Conservation (phyloP, 2,888 invertebrate species). For the Suillia variegata region DNA sequence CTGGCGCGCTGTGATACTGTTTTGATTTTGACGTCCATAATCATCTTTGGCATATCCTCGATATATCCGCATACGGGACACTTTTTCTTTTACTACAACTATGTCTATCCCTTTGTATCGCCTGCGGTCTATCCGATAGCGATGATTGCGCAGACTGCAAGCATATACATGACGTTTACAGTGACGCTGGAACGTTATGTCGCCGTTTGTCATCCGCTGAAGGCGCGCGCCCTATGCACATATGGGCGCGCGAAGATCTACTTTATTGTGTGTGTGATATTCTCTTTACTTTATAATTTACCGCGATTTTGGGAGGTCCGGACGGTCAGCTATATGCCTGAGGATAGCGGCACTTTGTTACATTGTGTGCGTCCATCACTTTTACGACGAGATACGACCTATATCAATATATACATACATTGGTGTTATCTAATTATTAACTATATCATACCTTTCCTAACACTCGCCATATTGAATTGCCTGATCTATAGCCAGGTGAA, state of each 20-base stretch:
- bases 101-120: conserved; percentile 80
- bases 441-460: conserved; percentile 90
- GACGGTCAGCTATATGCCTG: conserved; percentile 58
- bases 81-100: conserved; percentile 78
- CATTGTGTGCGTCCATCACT: conserved; percentile 75
- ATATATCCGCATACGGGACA: conserved; percentile 82
- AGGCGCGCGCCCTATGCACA: conserved; percentile 88
- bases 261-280: conserved; percentile 79
- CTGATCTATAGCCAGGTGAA: conserved; percentile 90
- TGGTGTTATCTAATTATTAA: conserved; percentile 94
- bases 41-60: conserved; percentile 86
- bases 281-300: conserved; percentile 84
- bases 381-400: conserved; percentile 72
- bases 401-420: conserved; percentile 87
- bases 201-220: conserved; percentile 88
- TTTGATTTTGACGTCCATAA: conserved; percentile 82
- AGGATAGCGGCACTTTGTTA: conserved; percentile 64
- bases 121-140: conserved; percentile 82
- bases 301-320: conserved; percentile 78
- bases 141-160: conserved; percentile 88
- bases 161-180: conserved; percentile 88
- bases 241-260: conserved; percentile 85
- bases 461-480: conserved; percentile 86
- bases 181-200: conserved; percentile 94
- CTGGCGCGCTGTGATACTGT: conserved; percentile 93